phyloP scores from a whole-genome alignment of 2,113 vertebrate species.

The Strix uralensis region DNA sequence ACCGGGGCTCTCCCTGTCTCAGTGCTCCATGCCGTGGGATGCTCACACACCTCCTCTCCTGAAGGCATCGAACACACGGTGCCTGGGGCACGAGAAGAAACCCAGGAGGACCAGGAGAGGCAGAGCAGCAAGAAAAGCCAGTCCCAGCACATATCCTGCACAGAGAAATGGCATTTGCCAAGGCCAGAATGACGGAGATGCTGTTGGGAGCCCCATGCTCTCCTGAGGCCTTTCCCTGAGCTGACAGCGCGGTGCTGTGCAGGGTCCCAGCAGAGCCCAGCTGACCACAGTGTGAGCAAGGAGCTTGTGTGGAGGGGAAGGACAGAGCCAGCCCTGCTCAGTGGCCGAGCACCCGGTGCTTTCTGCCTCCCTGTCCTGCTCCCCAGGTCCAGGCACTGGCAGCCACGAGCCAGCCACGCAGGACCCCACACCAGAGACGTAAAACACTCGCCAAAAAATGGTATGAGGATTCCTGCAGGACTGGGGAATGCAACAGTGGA shows the following conservation, averaged over 20 bases:
- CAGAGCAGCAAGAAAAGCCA: background rate
- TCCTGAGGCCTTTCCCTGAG: background rate
- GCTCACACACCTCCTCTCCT: background rate
- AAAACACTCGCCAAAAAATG: background rate
- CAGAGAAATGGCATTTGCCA: background rate
- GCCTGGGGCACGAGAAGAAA: background rate
- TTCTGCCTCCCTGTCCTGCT: background rate
- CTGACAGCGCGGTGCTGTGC: fast-evolving
- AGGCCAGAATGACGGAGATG: background rate
- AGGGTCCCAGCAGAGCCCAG: background rate
- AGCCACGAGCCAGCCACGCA: fast-evolving
- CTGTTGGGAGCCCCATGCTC: background rate
- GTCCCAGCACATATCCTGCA: background rate
- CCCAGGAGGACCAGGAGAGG: background rate
- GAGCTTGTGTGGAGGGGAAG: background rate
- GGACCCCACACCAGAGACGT: background rate
- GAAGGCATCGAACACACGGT: background rate
- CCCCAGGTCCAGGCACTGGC: background rate
- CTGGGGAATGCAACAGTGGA: fast-evolving
- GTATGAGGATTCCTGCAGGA: background rate
- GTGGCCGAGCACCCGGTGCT: background rate
- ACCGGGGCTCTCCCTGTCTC: background rate
- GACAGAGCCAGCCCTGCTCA: background rate
- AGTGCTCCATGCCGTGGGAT: background rate
- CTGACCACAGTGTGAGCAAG: background rate